Evolutionary conservation across 2,888 invertebrate genomes (phyloP), one percentile per base, ranked within the genome.

Genomic region (Drosophila yooni): DNA sequence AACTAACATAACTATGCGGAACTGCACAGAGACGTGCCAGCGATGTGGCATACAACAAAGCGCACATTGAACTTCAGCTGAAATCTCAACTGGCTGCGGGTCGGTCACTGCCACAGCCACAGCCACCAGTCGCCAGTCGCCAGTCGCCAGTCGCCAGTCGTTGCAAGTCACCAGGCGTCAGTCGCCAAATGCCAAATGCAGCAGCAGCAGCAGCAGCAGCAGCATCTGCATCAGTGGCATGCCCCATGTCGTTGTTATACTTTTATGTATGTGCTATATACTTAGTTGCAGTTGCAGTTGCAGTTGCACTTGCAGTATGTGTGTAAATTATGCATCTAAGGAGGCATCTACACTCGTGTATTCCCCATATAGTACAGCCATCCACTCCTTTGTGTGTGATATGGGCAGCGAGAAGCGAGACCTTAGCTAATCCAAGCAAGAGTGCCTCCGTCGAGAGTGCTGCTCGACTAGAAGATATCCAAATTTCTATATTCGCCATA

Each of bases 61-160:
- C 73, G 81, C 85, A 75, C 82, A 84, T 82, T 82, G 82, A 82
- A 82, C 82, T 82, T 82, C 79, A 70, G 61, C 68, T 73, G 64
- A 84, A 79, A 75, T 71, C 78, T 62, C 67, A 68, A 66, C 77
- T 51, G 70, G 66, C 84, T 84, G 82, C 85, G 82, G 81, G 85
- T 82, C 81, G 82, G 82, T 82, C 81, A 82, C 79, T 82, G 82
- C 83, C 81, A 81, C 25, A 64, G 57, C 51, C 66, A 36, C 64
- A 15, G 57, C 36, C 31, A 31, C 27, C 51, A 52, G 18, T 15
- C n/a, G 54, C 11, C 38, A 21, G 25, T 15, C 15, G 33, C 34
- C 25, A 25, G 54, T n/a, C n/a, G n/a, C 21, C 21, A 21, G 21
- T 34, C 29, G 36, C 36, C 25, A 46, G 52, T 46, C 29, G 61